Base-by-base conservation (phyloP, 1,140 invertebrate genomes). In the Heliothis subflexa region DNA sequence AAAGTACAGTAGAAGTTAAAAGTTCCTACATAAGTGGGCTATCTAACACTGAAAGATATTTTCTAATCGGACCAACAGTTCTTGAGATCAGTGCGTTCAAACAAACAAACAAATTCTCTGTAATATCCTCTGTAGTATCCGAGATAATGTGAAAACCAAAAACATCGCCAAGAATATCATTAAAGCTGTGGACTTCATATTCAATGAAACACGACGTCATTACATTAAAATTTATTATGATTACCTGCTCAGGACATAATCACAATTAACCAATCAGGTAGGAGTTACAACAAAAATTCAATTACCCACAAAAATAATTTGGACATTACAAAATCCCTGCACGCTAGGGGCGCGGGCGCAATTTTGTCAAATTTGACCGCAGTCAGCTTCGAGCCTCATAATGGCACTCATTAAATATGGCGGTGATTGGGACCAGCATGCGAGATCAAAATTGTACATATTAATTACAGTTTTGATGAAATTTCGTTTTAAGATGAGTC, bases 351-450 rank as follows among this genome's bases (percentile, higher is more conserved):
- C 57, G 16, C 72, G 16, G 16, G n/a, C 14, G 55, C 40, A 74
- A 74, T 74, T 61, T 74, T 61, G 55, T 57, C 72, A 74, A 74
- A 74, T 61, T 61, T 74, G 57, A 74, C 55, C 72, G 40, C 64
- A 68, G 64, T 40, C 55, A 57, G 57, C 55, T 57, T 55, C 16
- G 28, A 33, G 28, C 1, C 55, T 28, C 16, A 40, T 74, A 74
- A 74, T 74, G 45, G 54, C 47, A 16, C 54, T 74, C 40, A 74
- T 74, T 74, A 74, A 74, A 62, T 55, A 73, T 59, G 57, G 33
- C 13, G 55, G 72, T 45, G 55, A 52, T 61, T 74, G 72, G 54
- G 61, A 18, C 3, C 16, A 61, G 55, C 57, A 74, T 74, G 72
- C 55, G 40, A 61, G 72, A 61, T 61, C 55, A 33, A 62, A 73